Evolutionary conservation across 2,888 invertebrate genomes (phyloP), one percentile per base, ranked within the genome.

Genomic region (Melanophora roralis): DNA sequence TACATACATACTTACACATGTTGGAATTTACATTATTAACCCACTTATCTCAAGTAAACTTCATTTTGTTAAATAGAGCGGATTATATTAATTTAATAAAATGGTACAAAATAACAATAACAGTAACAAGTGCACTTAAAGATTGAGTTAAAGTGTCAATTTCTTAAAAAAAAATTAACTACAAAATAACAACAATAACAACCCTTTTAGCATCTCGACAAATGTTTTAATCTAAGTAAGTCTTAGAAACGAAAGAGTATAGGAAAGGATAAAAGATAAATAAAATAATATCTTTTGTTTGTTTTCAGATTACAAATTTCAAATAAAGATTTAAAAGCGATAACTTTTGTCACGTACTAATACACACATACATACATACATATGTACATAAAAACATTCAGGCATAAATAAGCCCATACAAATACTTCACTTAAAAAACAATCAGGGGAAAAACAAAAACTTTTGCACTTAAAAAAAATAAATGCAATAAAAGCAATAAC

Each of bases 191-290:
- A 67, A 60, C 51, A 51, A 51, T 53, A 75, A 67, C 60, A 75
- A 67, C 60, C 75, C 67, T 75, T 75, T 75, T 62, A 75, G 55
- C 75, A 60, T 68, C 45, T 68, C 68, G 53, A 75, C 68, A 75
- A 75, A 53, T 75, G 60, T 53, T 75, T 38, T 34, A 60, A 43
- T 68, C 68, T 60, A 62, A 75, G 60, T 53, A 60, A 53, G 27
- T n/a, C n/a, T n/a, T n/a, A n/a, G n/a, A n/a, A n/a, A n/a, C n/a
- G n/a, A n/a, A n/a, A n/a, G n/a, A n/a, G n/a, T n/a, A n/a, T n/a
- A 34, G 60, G 43, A 67, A 67, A 55, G 40, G 53, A 55, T 60
- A 32, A 65, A 32, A 64, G 21, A 12, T 55, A 62, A 62, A 64
- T 19, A 73, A 65, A 57, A 73, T 49, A 43, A 51, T n/a, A n/a